A percentile compares a stretch with the other conserved stretches of the same genome.
Evolutionary conservation across 2,113 vertebrate species (phyloP).

Genomic region (Toxotes chatareus): DNA sequence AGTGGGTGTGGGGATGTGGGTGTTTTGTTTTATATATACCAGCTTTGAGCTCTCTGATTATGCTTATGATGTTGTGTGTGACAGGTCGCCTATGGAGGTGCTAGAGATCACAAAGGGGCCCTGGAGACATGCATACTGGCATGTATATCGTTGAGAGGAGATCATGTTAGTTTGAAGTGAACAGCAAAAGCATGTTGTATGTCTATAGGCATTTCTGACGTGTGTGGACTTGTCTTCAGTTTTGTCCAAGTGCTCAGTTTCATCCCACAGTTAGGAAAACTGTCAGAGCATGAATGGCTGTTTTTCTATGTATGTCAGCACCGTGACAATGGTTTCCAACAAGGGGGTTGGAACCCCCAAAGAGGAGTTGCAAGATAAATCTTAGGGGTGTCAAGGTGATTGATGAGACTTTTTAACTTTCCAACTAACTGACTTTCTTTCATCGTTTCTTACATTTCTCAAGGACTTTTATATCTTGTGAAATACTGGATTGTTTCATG

Average conservation of each 20-base stretch:
- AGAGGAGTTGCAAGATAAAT: background rate
- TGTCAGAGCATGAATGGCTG: too few species aligned
- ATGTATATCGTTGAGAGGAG: background rate
- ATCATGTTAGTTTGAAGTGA: constrained; percentile 1
- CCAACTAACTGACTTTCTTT: too few species aligned
- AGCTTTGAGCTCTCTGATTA: constrained; percentile 75
- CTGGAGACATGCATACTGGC: constrained; percentile 41
- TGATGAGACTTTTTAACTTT: too few species aligned
- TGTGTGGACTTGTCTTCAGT: too few species aligned
- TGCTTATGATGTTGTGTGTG: constrained; percentile 77
- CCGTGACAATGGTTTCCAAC: background rate
- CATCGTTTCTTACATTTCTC: too few species aligned
- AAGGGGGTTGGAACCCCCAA: background rate
- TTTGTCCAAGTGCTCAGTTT: too few species aligned
- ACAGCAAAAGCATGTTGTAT: background rate
- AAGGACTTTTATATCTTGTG: background rate
- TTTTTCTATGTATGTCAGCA: background rate
- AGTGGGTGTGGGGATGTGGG: constrained; percentile 77
- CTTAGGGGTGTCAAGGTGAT: too few species aligned
- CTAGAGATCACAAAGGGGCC: constrained; percentile 49
- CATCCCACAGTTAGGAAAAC: background rate
- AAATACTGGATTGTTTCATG: too few species aligned
- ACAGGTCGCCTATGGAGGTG: constrained; percentile 75
- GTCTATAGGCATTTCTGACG: background rate
- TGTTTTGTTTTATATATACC: constrained; percentile 76